Evolutionary conservation across 2,888 invertebrate genomes (phyloP).

Genomic region (Stenolophus ochropezus): DNA sequence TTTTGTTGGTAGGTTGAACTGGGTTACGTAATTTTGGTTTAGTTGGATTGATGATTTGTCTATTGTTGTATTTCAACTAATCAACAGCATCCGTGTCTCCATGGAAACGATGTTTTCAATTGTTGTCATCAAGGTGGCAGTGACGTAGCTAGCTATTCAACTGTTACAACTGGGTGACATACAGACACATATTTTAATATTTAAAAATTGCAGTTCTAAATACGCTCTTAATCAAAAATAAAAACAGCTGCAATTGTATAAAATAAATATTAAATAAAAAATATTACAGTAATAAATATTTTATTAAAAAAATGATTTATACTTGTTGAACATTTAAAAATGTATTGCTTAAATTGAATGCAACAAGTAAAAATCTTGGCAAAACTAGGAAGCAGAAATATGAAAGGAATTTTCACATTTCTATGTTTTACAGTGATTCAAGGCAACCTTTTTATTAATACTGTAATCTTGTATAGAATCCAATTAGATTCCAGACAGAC

Average conservation of each 20-base stretch:
- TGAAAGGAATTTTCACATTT: slow-evolving; percentile 2
- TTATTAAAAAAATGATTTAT: background rate
- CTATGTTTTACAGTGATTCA: slow-evolving; percentile 33
- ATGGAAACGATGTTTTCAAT: slow-evolving; percentile 4
- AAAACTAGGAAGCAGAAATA: background rate
- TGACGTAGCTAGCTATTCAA: slow-evolving; percentile 19
- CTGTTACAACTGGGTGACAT: slow-evolving; percentile 29
- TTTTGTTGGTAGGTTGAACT: slow-evolving; percentile 43
- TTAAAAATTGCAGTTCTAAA: slow-evolving; percentile 6
- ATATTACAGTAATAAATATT: no score
- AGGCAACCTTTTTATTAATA: slow-evolving; percentile 27
- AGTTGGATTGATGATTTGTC: slow-evolving; percentile 40
- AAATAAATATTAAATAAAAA: no score
- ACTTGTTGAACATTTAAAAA: background rate
- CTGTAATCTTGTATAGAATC: slow-evolving; percentile 16
- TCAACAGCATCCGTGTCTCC: background rate
- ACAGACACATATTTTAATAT: slow-evolving; percentile 33
- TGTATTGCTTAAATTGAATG: background rate
- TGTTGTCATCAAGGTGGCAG: slow-evolving; percentile 23
- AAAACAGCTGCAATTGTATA: background rate
- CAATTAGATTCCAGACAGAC: slow-evolving; percentile 17
- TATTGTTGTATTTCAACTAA: slow-evolving; percentile 35
- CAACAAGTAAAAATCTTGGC: background rate
- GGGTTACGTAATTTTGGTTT: slow-evolving; percentile 47
- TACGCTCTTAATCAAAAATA: background rate